Percentiles rank a stretch among this genome's conserved stretches.
phyloP scores from a whole-genome alignment of 2,888 invertebrate genomes.

The Troides helena region DNA sequence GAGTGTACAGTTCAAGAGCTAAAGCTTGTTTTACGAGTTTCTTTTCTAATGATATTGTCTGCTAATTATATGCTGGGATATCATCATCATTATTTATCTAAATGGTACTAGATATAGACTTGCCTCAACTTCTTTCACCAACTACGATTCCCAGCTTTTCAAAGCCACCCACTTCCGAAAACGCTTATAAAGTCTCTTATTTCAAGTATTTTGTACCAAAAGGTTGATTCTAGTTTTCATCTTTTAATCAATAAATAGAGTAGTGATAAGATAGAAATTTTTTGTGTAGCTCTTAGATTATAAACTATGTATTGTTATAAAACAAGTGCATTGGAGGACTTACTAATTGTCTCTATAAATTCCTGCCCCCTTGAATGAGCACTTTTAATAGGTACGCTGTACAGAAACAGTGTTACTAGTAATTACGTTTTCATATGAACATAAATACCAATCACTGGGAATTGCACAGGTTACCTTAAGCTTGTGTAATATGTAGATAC shows the following conservation, averaged over 20 bases:
- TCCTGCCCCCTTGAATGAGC: slow-evolving; percentile 38
- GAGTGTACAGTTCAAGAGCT: slow-evolving; percentile 39
- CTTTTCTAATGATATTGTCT: neutral
- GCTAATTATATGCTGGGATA: too few species aligned
- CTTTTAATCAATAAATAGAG: too few species aligned
- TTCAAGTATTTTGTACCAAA: too few species aligned
- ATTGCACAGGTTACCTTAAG: neutral
- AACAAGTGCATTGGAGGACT: slow-evolving; percentile 30
- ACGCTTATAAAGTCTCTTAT: too few species aligned
- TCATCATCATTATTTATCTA: too few species aligned
- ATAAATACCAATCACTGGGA: slow-evolving; percentile 10
- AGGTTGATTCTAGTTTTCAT: too few species aligned
- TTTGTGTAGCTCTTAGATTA: slow-evolving; percentile 37
- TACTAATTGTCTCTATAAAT: slow-evolving; percentile 48
- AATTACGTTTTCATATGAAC: slow-evolving; percentile 15
- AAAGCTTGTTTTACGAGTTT: neutral
- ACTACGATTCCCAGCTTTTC: too few species aligned
- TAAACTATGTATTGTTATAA: slow-evolving; percentile 45
- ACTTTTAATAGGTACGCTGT: slow-evolving; percentile 6
- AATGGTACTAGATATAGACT: too few species aligned
- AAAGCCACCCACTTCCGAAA: too few species aligned
- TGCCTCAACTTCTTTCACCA: too few species aligned
- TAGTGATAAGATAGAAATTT: neutral
- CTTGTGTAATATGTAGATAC: neutral
- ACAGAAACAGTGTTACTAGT: slow-evolving; percentile 1